Conservation (phyloP, 2,797 vertebrate species). For the Melanotaenia nigrans region DNA sequence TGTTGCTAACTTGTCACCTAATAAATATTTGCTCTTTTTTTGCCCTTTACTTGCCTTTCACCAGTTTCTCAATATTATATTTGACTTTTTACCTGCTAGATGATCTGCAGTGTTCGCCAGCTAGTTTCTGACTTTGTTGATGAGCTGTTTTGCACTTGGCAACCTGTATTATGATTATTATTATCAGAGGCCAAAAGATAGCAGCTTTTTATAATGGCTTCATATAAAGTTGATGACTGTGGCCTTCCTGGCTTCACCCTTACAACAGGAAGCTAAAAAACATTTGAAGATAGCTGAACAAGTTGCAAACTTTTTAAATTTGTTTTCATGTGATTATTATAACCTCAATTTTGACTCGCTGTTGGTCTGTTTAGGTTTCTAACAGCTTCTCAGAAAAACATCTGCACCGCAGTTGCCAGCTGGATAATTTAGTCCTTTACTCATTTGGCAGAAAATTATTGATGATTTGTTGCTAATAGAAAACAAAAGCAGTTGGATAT, state of each 20-base stretch:
- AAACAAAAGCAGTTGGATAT: neutral
- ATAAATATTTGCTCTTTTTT: conserved; percentile 5
- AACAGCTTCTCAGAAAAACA: neutral
- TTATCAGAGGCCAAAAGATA: conserved; percentile 13
- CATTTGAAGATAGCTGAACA: neutral
- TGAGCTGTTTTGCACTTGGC: conserved; percentile 5
- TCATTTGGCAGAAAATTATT: neutral
- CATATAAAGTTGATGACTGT: conserved; percentile 11
- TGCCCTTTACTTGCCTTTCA: neutral
- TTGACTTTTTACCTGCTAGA: neutral
- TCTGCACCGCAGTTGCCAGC: neutral
- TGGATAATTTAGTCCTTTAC: neutral
- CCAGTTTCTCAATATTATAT: neutral
- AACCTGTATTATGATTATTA: neutral
- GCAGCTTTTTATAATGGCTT: conserved; percentile 9
- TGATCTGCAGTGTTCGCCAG: neutral
- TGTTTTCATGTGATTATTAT: neutral
- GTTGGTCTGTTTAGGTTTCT: neutral
- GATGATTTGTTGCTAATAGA: neutral
- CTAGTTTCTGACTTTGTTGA: conserved; percentile 1
- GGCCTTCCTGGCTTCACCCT: conserved; percentile 1
- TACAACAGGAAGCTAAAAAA: neutral
- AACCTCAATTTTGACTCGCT: too few relatives aligned
- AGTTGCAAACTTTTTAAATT: neutral
- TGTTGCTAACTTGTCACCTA: neutral